Evolutionary conservation across 2,797 vertebrate genomes (phyloP).

Genomic region (Eospalax fontanierii): DNA sequence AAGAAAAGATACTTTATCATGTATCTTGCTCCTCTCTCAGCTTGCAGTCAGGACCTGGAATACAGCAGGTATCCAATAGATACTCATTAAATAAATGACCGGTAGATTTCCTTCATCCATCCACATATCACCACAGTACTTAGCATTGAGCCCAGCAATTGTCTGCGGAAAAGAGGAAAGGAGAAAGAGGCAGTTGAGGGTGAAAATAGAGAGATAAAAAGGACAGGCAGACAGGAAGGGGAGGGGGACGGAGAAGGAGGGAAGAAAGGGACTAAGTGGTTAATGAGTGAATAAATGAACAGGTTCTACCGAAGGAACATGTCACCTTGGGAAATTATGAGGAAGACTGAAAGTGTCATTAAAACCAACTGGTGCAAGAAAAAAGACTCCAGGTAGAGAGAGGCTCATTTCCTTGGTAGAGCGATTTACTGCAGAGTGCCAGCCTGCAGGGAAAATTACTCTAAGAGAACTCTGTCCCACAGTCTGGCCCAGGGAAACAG

Average conservation of each 20-base stretch:
- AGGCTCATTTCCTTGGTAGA: slow-evolving; percentile 58
- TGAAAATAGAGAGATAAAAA: neutral
- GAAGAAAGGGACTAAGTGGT: neutral
- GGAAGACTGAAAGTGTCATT: slow-evolving; percentile 35
- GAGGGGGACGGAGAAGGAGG: neutral
- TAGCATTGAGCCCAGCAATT: neutral
- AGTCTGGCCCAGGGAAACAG: slow-evolving; percentile 70
- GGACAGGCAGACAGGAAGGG: neutral
- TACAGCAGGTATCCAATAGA: neutral
- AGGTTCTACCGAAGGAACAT: neutral
- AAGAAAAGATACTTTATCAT: neutral
- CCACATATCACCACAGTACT: neutral
- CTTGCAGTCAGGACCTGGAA: neutral
- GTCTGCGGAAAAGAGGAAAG: neutral
- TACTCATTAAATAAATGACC: neutral
- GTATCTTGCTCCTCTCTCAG: neutral
- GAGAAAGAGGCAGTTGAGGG: neutral
- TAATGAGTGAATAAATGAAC: neutral
- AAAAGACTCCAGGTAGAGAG: slow-evolving; percentile 16
- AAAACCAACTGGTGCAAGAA: slow-evolving; percentile 44
- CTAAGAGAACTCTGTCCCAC: slow-evolving; percentile 58
- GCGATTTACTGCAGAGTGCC: slow-evolving; percentile 56
- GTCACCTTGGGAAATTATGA: slow-evolving; percentile 42
- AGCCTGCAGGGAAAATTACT: slow-evolving; percentile 78
- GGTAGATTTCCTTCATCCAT: neutral